A percentile compares a stretch with the other conserved stretches of the same genome.
phyloP scores from a whole-genome alignment of 2,797 vertebrate genomes.

The Darevskia mixta region DNA sequence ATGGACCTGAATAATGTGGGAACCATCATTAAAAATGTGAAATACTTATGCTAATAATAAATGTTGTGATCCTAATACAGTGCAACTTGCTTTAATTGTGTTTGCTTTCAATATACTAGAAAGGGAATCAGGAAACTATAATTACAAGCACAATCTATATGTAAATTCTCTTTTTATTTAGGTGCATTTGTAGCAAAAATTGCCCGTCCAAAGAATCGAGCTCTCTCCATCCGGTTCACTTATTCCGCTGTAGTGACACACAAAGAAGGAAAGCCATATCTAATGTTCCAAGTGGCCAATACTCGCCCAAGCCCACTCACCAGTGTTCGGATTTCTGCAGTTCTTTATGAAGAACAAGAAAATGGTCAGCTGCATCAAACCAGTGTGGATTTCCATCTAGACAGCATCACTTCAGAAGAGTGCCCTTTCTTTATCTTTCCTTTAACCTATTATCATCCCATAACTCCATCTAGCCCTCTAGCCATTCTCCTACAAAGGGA shows the following conservation, averaged over 20 bases:
- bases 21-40: background rate
- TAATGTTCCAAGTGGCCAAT: constrained; percentile 94
- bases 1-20: background rate
- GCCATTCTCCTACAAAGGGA: constrained; percentile 85
- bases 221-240: constrained; percentile 92
- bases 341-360: constrained; percentile 92
- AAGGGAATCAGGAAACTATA: background rate
- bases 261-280: constrained; percentile 85
- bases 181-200: constrained; percentile 99
- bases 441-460: constrained; percentile 90
- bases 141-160: fast-evolving
- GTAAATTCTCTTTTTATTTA: constrained; percentile 71
- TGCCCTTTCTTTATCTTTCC: constrained; percentile 96
- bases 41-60: background rate
- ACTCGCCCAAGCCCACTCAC: constrained; percentile 89
- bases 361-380: constrained; percentile 91
- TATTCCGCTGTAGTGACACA: constrained; percentile 88
- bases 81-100: background rate
- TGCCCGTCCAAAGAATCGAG: constrained; percentile 93
- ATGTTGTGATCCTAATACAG: background rate
- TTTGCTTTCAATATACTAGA: background rate
- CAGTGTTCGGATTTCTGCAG: constrained; percentile 88
- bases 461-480: constrained; percentile 89
- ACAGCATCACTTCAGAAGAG: constrained; percentile 82
- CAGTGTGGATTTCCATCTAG: constrained; percentile 90